These are phyloP conservation scores for Colaptes auratus DNA, from an alignment of 2,113 vertebrate species.

Conservation along the genomic window DNA sequence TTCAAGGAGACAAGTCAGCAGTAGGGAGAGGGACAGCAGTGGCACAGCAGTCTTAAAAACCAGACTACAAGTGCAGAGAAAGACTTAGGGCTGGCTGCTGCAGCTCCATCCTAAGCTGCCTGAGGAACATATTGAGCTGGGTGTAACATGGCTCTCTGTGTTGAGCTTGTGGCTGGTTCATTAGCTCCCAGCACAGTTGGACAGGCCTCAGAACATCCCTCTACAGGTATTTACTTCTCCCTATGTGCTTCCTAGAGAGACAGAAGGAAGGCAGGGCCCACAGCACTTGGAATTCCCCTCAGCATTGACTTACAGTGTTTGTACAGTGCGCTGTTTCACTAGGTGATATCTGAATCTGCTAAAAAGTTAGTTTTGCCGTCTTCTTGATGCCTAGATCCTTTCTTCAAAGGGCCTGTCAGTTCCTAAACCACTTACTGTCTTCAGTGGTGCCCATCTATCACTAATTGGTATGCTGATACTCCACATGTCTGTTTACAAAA, in stretches of 20 bases:
- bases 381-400: constrained; percentile 7
- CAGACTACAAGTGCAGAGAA: background rate
- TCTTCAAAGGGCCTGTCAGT: background rate
- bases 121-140: accelerated
- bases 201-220: background rate
- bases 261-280: background rate
- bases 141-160: background rate
- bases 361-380: background rate
- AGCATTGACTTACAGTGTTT: background rate
- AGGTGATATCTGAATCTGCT: background rate
- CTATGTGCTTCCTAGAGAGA: background rate
- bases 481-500: constrained; percentile 32
- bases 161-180: background rate
- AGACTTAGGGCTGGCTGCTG: background rate
- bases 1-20: background rate
- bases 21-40: background rate
- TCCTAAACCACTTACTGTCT: background rate
- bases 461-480: background rate
- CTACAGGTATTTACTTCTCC: background rate
- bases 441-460: constrained; percentile 31
- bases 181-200: background rate
- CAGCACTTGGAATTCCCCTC: background rate
- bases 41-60: background rate
- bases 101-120: background rate
- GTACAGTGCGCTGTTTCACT: background rate